Evolutionary conservation across 1,140 invertebrate genomes (phyloP), one percentile per base, ranked within the genome.

Genomic region (Macrobrachium rosenbergii): DNA sequence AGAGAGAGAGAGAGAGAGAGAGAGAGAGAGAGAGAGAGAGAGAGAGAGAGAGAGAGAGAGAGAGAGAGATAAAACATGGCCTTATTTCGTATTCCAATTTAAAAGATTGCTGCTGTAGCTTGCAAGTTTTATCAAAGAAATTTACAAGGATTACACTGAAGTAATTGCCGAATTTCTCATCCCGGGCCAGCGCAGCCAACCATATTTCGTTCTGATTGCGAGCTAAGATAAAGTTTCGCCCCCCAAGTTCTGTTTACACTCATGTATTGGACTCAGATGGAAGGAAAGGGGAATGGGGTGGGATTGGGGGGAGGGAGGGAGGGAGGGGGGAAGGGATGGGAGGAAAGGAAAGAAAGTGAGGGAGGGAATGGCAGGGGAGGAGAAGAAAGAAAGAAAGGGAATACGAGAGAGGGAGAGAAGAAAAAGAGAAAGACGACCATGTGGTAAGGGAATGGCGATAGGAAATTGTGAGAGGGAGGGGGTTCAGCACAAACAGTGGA

Each of bases 81-180:
- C 82, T 83, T 83, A 83, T 83, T 83, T 83, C 73, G 73, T 77
- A 83, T 83, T 83, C 82, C 82, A 83, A 83, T 83, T 83, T 83
- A 83, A 83, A 83, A 83, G 82, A 83, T 83, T 76, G 82, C 80
- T 28, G 77, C 80, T 52, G 72, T 83, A 77, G 72, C 72, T 76
- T 77, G 72, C 82, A 83, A 83, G 82, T 83, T 83, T 83, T 83
- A 83, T 83, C 82, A 83, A 77, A 64, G 72, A 83, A 83, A 83
- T 83, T 83, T 83, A 83, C 82, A 83, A 45, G 82, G 82, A 83
- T 83, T 83, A 83, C 82, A 77, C 28, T 17, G 19, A 76, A 83
- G 82, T 83, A 83, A 83, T 83, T 83, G 82, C 28, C 82, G 28
- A 45, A 83, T 83, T 83, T 83, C 82, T 83, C 82, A 83, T 83